These are phyloP conservation scores for Trematocara caparti DNA, from an alignment of 2,797 vertebrate species.

Conservation along the genomic window DNA sequence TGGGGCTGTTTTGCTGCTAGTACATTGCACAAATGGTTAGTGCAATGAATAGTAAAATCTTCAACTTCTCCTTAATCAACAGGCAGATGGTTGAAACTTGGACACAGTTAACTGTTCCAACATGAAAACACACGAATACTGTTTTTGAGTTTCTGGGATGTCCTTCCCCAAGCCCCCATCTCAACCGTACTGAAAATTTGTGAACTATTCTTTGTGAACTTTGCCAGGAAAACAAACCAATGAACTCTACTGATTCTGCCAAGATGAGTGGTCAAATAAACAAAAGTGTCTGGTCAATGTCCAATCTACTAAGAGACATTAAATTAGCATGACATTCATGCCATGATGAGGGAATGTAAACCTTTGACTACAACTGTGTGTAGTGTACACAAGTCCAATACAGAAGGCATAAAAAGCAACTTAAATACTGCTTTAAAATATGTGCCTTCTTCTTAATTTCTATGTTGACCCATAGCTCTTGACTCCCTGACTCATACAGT, in stretches of 20 bases:
- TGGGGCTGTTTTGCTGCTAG: neutral
- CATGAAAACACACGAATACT: neutral
- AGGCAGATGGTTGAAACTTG: neutral
- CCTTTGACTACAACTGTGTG: neutral
- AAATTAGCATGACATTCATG: neutral
- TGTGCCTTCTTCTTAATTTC: conserved; percentile 1
- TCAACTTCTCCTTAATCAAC: neutral
- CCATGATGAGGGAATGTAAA: neutral
- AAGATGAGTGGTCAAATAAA: neutral
- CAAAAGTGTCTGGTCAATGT: neutral
- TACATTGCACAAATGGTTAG: neutral
- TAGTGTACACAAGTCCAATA: neutral
- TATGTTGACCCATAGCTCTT: neutral
- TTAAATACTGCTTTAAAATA: neutral
- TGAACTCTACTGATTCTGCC: neutral
- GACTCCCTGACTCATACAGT: neutral
- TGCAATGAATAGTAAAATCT: neutral
- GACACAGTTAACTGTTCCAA: neutral
- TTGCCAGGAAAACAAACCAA: neutral
- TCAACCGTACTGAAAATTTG: neutral
- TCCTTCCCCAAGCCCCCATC: neutral
- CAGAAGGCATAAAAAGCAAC: neutral
- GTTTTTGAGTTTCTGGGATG: neutral
- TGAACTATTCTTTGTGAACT: neutral
- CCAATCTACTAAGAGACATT: neutral